Evolutionary conservation across 2,888 invertebrate genomes (phyloP).

Genomic region (Zaprionus obscuricornis): DNA sequence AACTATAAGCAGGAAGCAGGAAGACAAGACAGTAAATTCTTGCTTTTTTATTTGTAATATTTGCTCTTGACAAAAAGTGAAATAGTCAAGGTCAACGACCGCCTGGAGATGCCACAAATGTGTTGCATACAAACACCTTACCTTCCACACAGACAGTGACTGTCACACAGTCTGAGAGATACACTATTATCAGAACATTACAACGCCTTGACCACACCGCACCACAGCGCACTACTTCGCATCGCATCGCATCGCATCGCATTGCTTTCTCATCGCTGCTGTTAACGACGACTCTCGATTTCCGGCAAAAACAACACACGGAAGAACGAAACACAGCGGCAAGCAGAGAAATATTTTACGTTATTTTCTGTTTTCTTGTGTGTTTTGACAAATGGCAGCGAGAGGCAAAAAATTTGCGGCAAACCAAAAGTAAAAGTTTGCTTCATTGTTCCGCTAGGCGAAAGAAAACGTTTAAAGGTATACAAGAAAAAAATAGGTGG

Average conservation of each 20-base stretch:
- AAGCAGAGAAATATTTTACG: conserved; percentile 3
- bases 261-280: no score
- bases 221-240: conserved; percentile 2
- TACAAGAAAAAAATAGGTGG: conserved; percentile 39
- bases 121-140: conserved; percentile 38
- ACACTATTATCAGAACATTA: no score
- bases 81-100: conserved; percentile 61
- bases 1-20: not conserved
- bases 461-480: conserved; percentile 35
- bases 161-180: conserved; percentile 27
- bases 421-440: conserved; percentile 60
- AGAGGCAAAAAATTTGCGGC: conserved; percentile 54
- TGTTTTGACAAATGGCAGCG: conserved; percentile 56
- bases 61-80: conserved; percentile 28
- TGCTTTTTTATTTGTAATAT: not conserved
- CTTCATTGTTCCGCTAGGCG: conserved; percentile 7
- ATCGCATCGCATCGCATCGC: no score
- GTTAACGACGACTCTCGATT: conserved; percentile 33
- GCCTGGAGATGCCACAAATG: conserved; percentile 50
- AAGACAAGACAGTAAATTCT: not conserved
- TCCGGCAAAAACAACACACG: conserved; percentile 29
- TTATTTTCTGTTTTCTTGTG: not conserved
- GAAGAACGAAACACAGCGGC: not conserved
- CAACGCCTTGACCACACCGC: conserved; percentile 9
- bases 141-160: conserved; percentile 24